Evolutionary conservation across 2,888 invertebrate genomes (phyloP).

Genomic region (Hydrotaea diabolus): DNA sequence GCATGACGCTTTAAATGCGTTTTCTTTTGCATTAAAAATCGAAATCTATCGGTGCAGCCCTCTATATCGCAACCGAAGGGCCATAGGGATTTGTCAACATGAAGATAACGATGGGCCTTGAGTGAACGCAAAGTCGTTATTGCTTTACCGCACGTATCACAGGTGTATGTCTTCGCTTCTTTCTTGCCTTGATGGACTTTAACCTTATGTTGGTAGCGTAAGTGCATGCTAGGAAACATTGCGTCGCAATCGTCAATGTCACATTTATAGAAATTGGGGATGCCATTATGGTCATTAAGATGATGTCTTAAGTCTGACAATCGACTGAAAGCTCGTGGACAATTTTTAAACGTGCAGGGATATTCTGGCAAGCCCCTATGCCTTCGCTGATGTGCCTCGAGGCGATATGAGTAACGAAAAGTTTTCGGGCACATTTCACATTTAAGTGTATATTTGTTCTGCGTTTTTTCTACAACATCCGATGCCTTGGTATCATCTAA

Average conservation of each 20-base stretch:
- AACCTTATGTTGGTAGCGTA: constrained; percentile 73
- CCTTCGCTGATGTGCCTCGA: constrained; percentile 72
- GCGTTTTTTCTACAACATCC: not conserved
- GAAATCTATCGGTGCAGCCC: constrained; percentile 72
- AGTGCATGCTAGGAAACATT: constrained; percentile 73
- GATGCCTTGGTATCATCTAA: not conserved
- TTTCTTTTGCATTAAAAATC: constrained; percentile 74
- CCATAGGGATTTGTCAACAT: constrained; percentile 73
- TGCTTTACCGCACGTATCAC: constrained; percentile 76
- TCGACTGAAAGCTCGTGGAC: constrained; percentile 72
- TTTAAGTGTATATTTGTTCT: constrained; percentile 7
- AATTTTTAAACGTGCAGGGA: constrained; percentile 71
- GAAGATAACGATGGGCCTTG: constrained; percentile 74
- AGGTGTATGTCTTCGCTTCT: constrained; percentile 44
- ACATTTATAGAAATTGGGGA: constrained; percentile 38
- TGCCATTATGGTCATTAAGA: constrained; percentile 71
- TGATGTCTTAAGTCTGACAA: constrained; percentile 70
- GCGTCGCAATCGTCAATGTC: constrained; percentile 69
- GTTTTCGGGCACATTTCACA: constrained; percentile 71
- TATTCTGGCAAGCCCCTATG: constrained; percentile 74
- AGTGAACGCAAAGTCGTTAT: constrained; percentile 73
- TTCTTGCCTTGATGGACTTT: constrained; percentile 71
- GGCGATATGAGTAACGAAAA: constrained; percentile 70
- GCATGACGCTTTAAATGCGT: constrained; percentile 77
- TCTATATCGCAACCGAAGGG: constrained; percentile 73